A percentile compares a stretch with the other conserved stretches of the same genome.
phyloP scores from a whole-genome alignment of 2,797 vertebrate genomes.

The Mus minutoides region DNA sequence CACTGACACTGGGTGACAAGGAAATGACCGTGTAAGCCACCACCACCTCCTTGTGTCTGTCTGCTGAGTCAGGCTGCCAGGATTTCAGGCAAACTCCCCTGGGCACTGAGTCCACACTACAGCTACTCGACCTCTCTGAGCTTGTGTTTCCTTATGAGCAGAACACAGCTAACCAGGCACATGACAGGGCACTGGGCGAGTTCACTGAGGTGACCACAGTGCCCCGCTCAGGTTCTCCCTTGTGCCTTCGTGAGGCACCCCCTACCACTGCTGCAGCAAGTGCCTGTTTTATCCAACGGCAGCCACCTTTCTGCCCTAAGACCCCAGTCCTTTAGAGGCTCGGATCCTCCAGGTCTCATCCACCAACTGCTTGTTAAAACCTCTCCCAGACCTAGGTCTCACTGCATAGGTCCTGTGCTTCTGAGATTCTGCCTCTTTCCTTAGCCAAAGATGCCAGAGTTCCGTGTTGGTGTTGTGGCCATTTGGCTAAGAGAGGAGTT shows the following conservation, averaged over 20 bases:
- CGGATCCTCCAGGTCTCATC: neutral
- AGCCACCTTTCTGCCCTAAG: neutral
- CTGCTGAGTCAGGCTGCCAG: neutral
- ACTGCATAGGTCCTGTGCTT: neutral
- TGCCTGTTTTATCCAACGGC: neutral
- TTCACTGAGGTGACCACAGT: neutral
- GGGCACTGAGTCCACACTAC: neutral
- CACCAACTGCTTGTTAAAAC: neutral
- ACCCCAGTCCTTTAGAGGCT: neutral
- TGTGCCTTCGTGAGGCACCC: no score
- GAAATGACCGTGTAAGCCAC: neutral
- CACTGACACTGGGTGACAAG: neutral
- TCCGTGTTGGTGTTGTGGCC: neutral
- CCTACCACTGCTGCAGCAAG: neutral
- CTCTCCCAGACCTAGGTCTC: neutral
- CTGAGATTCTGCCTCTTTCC: neutral
- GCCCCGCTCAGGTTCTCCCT: neutral
- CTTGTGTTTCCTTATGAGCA: neutral
- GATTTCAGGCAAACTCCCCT: neutral
- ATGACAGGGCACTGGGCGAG: neutral
- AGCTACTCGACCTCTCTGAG: neutral
- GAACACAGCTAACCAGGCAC: neutral
- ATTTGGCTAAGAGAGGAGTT: neutral
- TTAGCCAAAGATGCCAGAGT: neutral
- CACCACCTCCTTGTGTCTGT: neutral